Percentiles rank a stretch among this genome's conserved stretches.
Evolutionary conservation across 2,113 vertebrate species (phyloP).

Genomic region (Motacilla alba): DNA sequence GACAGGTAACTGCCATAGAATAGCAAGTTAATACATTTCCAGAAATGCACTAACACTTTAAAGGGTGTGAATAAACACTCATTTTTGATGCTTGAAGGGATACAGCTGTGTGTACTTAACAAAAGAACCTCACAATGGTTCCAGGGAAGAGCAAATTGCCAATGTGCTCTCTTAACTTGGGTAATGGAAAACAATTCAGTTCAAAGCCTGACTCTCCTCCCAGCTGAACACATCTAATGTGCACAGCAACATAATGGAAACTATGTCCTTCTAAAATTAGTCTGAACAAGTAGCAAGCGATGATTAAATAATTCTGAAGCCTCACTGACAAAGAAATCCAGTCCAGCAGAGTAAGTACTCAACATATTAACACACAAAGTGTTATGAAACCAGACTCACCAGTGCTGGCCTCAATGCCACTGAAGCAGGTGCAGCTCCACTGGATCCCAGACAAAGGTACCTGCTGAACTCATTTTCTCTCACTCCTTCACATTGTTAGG

Average conservation of each 20-base stretch:
- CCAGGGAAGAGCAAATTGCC: background rate
- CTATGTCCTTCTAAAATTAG: background rate
- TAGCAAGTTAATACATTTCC: background rate
- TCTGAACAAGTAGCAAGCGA: slow-evolving; percentile 9
- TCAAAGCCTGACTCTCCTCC: background rate
- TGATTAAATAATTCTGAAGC: slow-evolving; percentile 10
- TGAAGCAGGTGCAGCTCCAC: background rate
- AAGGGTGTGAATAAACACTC: background rate
- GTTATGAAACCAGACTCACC: background rate
- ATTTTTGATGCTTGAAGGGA: background rate
- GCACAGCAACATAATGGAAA: background rate
- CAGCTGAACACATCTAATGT: background rate
- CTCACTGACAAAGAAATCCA: background rate
- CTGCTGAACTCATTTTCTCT: background rate
- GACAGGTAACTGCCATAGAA: background rate
- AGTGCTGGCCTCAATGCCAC: background rate
- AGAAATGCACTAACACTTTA: background rate
- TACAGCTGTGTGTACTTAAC: background rate
- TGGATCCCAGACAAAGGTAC: background rate
- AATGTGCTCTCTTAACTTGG: background rate
- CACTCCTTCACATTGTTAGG: background rate
- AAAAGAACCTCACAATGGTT: background rate
- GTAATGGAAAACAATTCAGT: slow-evolving; percentile 9
- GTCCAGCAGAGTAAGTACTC: background rate
- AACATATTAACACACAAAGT: background rate